phyloP scores from a whole-genome alignment of 2,113 vertebrate genomes.

The Callithrix jacchus region DNA sequence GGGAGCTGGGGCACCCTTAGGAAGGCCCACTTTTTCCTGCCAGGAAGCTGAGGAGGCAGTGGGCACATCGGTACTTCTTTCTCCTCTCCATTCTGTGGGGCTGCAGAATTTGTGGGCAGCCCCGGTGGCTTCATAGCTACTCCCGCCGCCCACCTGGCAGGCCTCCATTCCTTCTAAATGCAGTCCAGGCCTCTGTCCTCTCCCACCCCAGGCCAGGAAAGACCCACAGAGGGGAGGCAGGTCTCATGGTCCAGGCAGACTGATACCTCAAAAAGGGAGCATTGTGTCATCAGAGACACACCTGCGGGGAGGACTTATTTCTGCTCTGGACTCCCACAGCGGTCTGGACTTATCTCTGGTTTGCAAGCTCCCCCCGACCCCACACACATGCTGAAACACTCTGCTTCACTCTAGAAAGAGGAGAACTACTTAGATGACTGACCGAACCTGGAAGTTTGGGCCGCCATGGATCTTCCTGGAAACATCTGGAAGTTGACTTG shows the following conservation, averaged over 20 bases:
- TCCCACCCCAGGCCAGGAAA: background rate
- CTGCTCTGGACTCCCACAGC: slow-evolving; percentile 49
- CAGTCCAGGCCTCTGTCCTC: background rate
- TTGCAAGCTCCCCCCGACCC: background rate
- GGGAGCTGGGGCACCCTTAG: background rate
- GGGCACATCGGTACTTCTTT: rapidly evolving
- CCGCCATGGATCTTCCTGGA: background rate
- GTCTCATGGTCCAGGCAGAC: slow-evolving; percentile 35
- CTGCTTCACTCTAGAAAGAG: background rate
- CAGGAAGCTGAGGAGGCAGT: background rate
- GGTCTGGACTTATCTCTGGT: slow-evolving; percentile 56
- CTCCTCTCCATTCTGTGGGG: background rate
- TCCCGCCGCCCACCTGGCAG: background rate
- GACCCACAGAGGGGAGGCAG: background rate
- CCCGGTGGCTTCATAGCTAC: too few relatives aligned
- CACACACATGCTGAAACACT: background rate
- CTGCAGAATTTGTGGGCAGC: background rate
- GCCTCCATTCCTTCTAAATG: background rate
- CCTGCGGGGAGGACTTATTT: slow-evolving; percentile 70
- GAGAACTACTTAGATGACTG: background rate
- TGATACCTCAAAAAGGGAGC: slow-evolving; percentile 18
- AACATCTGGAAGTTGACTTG: background rate
- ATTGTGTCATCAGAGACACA: slow-evolving; percentile 56
- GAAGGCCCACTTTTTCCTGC: background rate
- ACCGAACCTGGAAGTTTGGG: background rate